Conservation (phyloP, 2,888 invertebrate species). For the Scotopteryx bipunctaria region DNA sequence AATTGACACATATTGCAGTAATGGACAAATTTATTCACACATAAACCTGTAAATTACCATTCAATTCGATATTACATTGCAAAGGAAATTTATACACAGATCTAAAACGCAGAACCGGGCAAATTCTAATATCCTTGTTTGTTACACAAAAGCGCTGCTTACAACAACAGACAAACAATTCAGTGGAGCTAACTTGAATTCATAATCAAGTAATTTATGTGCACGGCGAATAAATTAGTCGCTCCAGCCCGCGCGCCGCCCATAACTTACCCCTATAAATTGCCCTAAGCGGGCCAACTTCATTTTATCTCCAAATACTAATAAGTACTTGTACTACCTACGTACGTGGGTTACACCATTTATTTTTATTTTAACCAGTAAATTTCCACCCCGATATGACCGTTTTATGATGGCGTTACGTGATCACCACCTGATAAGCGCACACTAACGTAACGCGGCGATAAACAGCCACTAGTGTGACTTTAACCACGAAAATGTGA, state of each 20-base stretch:
- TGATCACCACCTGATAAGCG: constrained; percentile 66
- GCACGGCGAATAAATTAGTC: constrained; percentile 84
- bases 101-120: constrained; percentile 59
- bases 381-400: constrained; percentile 66
- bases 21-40: constrained; percentile 33
- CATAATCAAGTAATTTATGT: constrained; percentile 84
- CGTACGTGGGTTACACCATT: constrained; percentile 62
- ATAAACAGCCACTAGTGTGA: constrained; percentile 50
- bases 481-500: constrained; percentile 51
- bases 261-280: constrained; percentile 84
- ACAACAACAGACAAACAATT: constrained; percentile 80
- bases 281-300: constrained; percentile 82
- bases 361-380: constrained; percentile 65
- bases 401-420: constrained; percentile 72
- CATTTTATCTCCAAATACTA: constrained; percentile 83
- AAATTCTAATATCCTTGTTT: constrained; percentile 75
- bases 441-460: constrained; percentile 37
- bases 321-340: constrained; percentile 76
- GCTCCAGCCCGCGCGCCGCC: constrained; percentile 78
- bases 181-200: constrained; percentile 81
- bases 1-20: constrained; percentile 28
- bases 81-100: constrained; percentile 50
- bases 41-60: constrained; percentile 36
- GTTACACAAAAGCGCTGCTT: constrained; percentile 75
- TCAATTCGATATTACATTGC: constrained; percentile 35